phyloP scores from a whole-genome alignment of 2,888 invertebrate genomes.

The Parnassius apollo region DNA sequence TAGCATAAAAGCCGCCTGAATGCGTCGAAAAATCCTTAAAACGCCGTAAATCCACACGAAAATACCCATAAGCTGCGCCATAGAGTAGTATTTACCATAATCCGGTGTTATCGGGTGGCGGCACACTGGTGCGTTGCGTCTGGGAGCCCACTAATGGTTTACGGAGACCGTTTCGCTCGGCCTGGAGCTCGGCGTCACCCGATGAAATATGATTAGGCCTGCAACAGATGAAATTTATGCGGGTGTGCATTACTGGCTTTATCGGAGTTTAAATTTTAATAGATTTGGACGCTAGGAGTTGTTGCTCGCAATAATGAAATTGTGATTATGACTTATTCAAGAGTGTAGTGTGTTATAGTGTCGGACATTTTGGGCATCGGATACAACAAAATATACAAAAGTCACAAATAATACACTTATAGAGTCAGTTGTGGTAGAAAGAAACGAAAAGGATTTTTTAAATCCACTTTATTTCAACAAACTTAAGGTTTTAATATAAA shows the following conservation, averaged over 20 bases:
- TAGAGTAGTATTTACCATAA: slow-evolving; percentile 48
- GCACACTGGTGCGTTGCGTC: slow-evolving; percentile 16
- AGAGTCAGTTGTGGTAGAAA: too few species aligned
- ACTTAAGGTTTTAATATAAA: too few species aligned
- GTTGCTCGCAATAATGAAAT: too few species aligned
- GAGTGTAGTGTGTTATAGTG: too few species aligned
- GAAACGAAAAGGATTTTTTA: too few species aligned
- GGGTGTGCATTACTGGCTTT: slow-evolving; percentile 1
- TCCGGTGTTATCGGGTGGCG: slow-evolving; percentile 28
- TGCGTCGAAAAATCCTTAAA: slow-evolving; percentile 49
- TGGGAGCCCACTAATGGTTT: slow-evolving; percentile 11
- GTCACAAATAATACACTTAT: too few species aligned
- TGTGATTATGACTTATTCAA: too few species aligned
- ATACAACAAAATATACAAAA: too few species aligned
- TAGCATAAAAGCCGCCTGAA: slow-evolving; percentile 12
- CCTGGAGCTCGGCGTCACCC: background rate
- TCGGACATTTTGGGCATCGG: too few species aligned
- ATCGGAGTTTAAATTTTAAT: background rate
- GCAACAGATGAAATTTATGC: slow-evolving; percentile 19
- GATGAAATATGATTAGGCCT: slow-evolving; percentile 11
- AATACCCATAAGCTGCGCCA: slow-evolving; percentile 52
- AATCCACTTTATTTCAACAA: too few species aligned
- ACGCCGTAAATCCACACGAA: slow-evolving; percentile 50
- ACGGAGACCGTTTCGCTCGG: background rate
- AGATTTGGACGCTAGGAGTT: background rate